Evolutionary conservation across 2,888 invertebrate species (phyloP).

Genomic region (Clepsis dumicolana): DNA sequence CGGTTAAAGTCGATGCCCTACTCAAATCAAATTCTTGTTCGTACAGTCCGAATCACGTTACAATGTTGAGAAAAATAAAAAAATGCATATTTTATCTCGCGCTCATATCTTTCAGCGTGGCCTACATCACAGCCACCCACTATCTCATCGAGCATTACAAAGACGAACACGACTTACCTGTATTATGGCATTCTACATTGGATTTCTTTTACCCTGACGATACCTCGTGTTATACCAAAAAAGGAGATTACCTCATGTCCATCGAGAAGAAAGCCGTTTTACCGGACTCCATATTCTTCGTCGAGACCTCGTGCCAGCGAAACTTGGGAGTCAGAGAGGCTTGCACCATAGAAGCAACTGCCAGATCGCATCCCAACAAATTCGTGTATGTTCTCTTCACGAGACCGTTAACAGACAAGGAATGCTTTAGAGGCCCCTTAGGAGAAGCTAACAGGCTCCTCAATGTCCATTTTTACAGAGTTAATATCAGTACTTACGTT

Average conservation of each 20-base stretch:
- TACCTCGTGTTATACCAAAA: conserved; percentile 18
- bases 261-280: conserved; percentile 13
- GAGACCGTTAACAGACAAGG: background rate
- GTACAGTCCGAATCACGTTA: background rate
- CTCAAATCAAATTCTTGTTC: background rate
- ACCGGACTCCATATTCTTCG: conserved; percentile 38
- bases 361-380: conserved; percentile 31
- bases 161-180: background rate
- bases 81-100: background rate
- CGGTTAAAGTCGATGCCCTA: no score
- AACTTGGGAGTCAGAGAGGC: conserved; percentile 33
- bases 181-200: background rate
- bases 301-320: conserved; percentile 38
- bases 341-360: conserved; percentile 45
- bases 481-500: conserved; percentile 41
- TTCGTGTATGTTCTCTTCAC: conserved; percentile 31
- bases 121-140: background rate
- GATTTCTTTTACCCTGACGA: conserved; percentile 18
- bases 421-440: conserved; percentile 24
- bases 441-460: conserved; percentile 20
- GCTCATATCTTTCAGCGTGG: background rate
- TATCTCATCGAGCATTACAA: background rate
- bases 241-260: background rate
- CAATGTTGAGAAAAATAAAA: conserved; percentile 2
- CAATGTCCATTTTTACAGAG: conserved; percentile 33